Evolutionary conservation across 2,888 invertebrate genomes (phyloP), one percentile per base, ranked within the genome.

Genomic region (Euzophera pinguis): DNA sequence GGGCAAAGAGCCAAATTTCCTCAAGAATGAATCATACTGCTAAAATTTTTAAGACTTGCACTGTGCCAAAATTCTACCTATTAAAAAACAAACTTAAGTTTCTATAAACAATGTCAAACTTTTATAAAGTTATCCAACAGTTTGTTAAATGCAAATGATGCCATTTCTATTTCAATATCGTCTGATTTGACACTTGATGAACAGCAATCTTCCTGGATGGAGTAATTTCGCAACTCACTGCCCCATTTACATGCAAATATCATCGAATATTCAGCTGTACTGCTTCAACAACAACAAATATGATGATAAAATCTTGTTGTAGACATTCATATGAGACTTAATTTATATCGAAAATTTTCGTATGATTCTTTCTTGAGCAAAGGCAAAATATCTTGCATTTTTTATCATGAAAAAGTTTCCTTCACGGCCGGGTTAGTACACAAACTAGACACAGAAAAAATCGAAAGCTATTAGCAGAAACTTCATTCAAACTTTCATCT

Each of bases 361-460:
- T 35, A 53, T 52, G 52, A 56, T 50, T 56, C 41, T 12, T 50
- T 54, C 13, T 41, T 22, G 35, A 35, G 47, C 49, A 38, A 14
- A 8, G 16, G 8, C 13, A 27, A 10, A 50, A 43, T 48, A 9
- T 12, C 22, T 27, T 27, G 41, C 13, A 32, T 38, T 41, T 1
- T 50, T 32, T 16, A 12, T 35, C 13, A 10, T 41, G 22, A 53
- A 69, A 80, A 77, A 78, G 78, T 78, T 85, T 80, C 80, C 81
- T 82, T 67, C 77, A 75, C 71, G 71, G 66, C 63, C 63, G 66
- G 63, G 69, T 75, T 72, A 79, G 73, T 78, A 87, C 79, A 87
- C 75, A 87, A 84, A 86, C 85, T 86, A 81, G 73, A 85, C 79
- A 86, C 73, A 81, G 67, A 78, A 68, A 22, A 84, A 72, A 73